These are phyloP conservation scores for Rhagologus leucostigma DNA, from an alignment of 2,113 vertebrate species.

Conservation along the genomic window DNA sequence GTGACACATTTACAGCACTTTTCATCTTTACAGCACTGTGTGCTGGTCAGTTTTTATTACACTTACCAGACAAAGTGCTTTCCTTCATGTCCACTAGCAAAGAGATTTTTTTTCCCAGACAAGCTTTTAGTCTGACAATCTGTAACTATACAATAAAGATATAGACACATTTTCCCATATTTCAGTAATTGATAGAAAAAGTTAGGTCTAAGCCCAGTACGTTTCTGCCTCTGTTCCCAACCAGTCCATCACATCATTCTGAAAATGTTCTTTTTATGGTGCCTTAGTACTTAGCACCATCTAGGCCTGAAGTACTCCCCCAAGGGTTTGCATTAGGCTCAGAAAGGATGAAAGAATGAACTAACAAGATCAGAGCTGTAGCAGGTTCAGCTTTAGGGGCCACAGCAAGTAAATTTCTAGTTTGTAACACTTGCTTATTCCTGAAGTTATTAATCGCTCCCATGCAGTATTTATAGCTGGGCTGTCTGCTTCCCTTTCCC, in stretches of 20 bases:
- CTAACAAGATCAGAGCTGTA: constrained; percentile 21
- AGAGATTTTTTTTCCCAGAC: background rate
- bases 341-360: constrained; percentile 9
- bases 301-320: background rate
- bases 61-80: constrained; percentile 5
- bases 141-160: background rate
- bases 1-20: constrained; percentile 42
- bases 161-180: background rate
- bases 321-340: background rate
- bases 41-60: constrained; percentile 41
- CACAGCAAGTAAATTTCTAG: constrained; percentile 21
- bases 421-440: constrained; percentile 33
- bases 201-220: background rate
- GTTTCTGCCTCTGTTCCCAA: background rate
- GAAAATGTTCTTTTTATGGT: constrained; percentile 16
- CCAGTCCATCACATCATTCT: background rate
- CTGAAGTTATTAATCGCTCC: constrained; percentile 1
- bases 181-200: background rate
- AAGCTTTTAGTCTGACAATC: background rate
- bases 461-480: background rate
- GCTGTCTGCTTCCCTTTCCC: background rate
- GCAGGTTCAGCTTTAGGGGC: constrained; percentile 25
- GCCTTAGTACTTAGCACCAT: background rate
- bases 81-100: background rate
- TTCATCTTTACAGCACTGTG: background rate